Percentiles rank a stretch among this genome's conserved stretches.
Evolutionary conservation across 2,113 vertebrate species (phyloP).

Genomic region (Entosphenus tridentatus): DNA sequence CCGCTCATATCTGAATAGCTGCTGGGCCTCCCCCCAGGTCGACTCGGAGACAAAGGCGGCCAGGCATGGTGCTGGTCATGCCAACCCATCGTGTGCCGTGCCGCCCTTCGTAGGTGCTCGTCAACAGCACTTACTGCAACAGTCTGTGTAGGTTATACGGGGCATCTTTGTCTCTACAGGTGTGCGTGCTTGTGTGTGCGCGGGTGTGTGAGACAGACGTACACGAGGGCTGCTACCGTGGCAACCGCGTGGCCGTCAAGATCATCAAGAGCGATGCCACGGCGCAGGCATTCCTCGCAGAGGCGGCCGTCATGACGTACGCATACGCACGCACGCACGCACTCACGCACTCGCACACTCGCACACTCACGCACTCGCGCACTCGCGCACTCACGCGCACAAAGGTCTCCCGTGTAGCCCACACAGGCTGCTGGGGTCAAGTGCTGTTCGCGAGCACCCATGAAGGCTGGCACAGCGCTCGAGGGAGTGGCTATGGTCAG

Average conservation of each 20-base stretch:
- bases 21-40: too few relatives aligned
- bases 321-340: conserved; percentile 9
- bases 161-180: too few relatives aligned
- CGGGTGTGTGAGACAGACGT: conserved; percentile 25
- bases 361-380: background rate
- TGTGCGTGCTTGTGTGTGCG: too few relatives aligned
- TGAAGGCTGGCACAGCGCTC: background rate
- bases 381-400: background rate
- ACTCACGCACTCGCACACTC: too few relatives aligned
- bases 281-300: conserved; percentile 51
- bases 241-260: conserved; percentile 67
- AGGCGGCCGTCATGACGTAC: conserved; percentile 74
- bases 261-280: conserved; percentile 70
- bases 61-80: too few relatives aligned
- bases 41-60: too few relatives aligned
- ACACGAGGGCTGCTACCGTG: conserved; percentile 46
- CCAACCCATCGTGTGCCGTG: too few relatives aligned
- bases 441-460: background rate
- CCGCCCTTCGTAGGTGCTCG: too few relatives aligned
- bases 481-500: background rate
- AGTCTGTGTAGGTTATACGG: too few relatives aligned
- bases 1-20: too few relatives aligned
- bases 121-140: too few relatives aligned
- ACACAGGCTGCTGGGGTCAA: background rate
- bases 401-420: background rate